Evolutionary conservation across 2,113 vertebrate species (phyloP).

Genomic region (Calyptommatus sinebrachiatus): DNA sequence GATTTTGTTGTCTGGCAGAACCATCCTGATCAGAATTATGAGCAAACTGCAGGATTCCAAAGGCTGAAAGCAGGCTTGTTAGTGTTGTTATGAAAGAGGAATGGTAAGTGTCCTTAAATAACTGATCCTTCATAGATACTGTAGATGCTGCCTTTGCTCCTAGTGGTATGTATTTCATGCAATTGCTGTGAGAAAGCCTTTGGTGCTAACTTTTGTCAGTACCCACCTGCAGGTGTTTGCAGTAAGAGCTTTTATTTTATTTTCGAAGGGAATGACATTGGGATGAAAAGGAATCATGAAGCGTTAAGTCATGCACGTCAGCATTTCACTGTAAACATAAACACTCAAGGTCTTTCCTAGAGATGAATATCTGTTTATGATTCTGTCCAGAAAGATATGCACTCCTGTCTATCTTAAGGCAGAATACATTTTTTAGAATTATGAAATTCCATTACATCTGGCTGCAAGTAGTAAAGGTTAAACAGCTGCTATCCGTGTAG

Average conservation of each 20-base stretch:
- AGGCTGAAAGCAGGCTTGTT: background rate
- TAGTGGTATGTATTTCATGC: conserved; percentile 17
- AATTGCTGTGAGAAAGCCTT: conserved; percentile 35
- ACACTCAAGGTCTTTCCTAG: conserved; percentile 39
- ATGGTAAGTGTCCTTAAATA: conserved; percentile 47
- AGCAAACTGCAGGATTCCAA: conserved; percentile 35
- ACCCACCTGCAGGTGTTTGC: conserved; percentile 44
- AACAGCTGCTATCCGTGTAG: background rate
- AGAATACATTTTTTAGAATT: background rate
- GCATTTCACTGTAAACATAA: conserved; percentile 54
- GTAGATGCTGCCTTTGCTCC: conserved; percentile 37
- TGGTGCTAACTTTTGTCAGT: conserved; percentile 48
- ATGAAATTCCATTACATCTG: background rate
- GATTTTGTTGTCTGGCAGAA: conserved; percentile 55
- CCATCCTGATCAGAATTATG: conserved; percentile 48
- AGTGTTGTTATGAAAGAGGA: conserved; percentile 25
- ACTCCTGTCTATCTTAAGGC: conserved; percentile 1
- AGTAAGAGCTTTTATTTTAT: conserved; percentile 50
- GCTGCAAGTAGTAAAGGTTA: background rate
- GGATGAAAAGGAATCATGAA: conserved; percentile 48
- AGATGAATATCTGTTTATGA: conserved; percentile 31
- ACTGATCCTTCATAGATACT: conserved; percentile 21
- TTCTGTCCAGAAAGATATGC: conserved; percentile 8
- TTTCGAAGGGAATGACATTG: conserved; percentile 24
- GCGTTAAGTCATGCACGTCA: conserved; percentile 43